Conservation (phyloP, 2,113 vertebrate genomes). For the Pogonocichla stellata region DNA sequence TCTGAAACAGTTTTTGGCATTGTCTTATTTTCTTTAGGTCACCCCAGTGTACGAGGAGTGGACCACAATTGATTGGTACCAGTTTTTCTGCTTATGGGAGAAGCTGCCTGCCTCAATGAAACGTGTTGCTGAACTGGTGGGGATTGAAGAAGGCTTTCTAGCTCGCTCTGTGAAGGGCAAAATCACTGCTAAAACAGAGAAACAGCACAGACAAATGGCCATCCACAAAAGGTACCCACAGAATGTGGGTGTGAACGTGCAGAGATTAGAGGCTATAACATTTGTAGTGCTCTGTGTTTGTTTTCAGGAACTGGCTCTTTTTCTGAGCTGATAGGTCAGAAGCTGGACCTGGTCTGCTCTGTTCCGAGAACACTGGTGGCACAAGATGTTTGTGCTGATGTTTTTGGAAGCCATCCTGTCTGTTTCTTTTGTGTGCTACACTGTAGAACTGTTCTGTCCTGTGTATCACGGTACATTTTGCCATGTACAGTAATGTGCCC, state of each 20-base stretch:
- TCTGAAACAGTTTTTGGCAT: neutral
- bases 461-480: neutral
- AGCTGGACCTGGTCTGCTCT: neutral
- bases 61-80: slow-evolving; percentile 95
- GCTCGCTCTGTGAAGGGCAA: slow-evolving; percentile 91
- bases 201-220: slow-evolving; percentile 92
- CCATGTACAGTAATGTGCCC: neutral
- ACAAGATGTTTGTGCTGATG: neutral
- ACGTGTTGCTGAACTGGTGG: slow-evolving; percentile 94
- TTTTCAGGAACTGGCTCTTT: neutral
- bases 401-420: neutral
- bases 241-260: neutral
- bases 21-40: slow-evolving; percentile 74
- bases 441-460: neutral
- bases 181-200: slow-evolving; percentile 88
- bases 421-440: neutral
- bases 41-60: slow-evolving; percentile 95
- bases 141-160: slow-evolving; percentile 93
- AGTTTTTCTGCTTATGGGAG: slow-evolving; percentile 96
- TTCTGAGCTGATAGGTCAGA: neutral
- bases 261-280: neutral
- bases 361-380: neutral
- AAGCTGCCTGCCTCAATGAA: slow-evolving; percentile 92
- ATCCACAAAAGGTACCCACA: slow-evolving; percentile 89
- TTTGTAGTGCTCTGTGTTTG: neutral